Conservation (phyloP, 2,888 invertebrate species). For the Idaea straminata region DNA sequence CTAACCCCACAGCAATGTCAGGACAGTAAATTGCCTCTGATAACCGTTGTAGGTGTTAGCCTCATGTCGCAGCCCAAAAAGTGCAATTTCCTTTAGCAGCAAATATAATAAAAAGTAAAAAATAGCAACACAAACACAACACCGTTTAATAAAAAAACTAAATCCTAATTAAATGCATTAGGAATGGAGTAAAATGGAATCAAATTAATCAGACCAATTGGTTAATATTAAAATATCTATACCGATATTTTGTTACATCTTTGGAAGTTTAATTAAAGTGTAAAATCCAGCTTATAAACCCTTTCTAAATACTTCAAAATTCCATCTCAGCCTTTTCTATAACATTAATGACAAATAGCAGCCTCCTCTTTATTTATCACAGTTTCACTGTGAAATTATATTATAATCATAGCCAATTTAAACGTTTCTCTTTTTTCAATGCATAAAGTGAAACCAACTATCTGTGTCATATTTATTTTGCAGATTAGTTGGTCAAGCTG, state of each 20-base stretch:
- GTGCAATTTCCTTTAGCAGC: slow-evolving; percentile 1
- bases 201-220: slow-evolving; percentile 32
- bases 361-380: slow-evolving; percentile 31
- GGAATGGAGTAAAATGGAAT: slow-evolving; percentile 51
- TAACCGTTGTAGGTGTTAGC: neutral
- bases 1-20: neutral
- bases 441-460: neutral
- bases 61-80: neutral
- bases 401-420: neutral
- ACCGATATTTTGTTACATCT: slow-evolving; percentile 10
- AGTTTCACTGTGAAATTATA: slow-evolving; percentile 43
- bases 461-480: too few relatives aligned
- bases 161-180: slow-evolving; percentile 49
- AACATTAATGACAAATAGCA: slow-evolving; percentile 24
- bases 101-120: slow-evolving; percentile 27
- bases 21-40: neutral
- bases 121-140: slow-evolving; percentile 29
- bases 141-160: slow-evolving; percentile 26
- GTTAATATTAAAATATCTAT: slow-evolving; percentile 10
- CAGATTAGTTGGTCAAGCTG: neutral
- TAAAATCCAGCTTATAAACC: slow-evolving; percentile 30
- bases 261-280: slow-evolving; percentile 29
- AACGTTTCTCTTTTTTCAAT: neutral
- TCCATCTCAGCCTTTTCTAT: slow-evolving; percentile 33
- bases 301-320: slow-evolving; percentile 32